Evolutionary conservation across 2,113 vertebrate genomes (phyloP).

Genomic region (Erythrocebus patas): DNA sequence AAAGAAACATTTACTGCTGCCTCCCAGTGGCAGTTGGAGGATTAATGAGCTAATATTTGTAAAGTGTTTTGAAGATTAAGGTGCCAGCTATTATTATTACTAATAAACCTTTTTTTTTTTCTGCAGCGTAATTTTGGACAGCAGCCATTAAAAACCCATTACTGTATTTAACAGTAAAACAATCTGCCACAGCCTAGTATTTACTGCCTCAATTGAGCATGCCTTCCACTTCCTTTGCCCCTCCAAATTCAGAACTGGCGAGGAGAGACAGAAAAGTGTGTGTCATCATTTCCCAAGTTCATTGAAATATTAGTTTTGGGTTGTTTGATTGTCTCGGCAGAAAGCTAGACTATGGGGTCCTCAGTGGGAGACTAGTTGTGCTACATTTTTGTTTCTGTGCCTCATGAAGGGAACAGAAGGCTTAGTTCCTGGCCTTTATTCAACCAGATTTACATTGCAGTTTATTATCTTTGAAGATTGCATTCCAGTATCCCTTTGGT

Average conservation of each 20-base stretch:
- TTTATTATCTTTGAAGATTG: neutral
- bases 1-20: neutral
- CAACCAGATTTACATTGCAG: neutral
- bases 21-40: neutral
- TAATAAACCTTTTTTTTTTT: constrained; percentile 74
- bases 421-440: neutral
- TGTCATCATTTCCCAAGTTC: neutral
- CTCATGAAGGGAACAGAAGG: neutral
- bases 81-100: constrained; percentile 70
- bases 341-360: neutral
- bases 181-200: constrained; percentile 26
- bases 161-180: constrained; percentile 57
- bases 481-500: neutral
- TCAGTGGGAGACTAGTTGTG: neutral
- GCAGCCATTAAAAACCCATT: constrained; percentile 72
- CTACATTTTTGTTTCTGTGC: neutral
- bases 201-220: constrained; percentile 54
- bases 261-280: neutral
- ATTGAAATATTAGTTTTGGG: neutral
- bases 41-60: constrained; percentile 66
- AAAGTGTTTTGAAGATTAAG: constrained; percentile 62
- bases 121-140: constrained; percentile 60
- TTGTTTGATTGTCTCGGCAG: neutral
- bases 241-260: neutral
- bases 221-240: neutral